These are phyloP conservation scores for Pseudopleuronectes americanus DNA, from an alignment of 2,797 vertebrate species.

Conservation along the genomic window DNA sequence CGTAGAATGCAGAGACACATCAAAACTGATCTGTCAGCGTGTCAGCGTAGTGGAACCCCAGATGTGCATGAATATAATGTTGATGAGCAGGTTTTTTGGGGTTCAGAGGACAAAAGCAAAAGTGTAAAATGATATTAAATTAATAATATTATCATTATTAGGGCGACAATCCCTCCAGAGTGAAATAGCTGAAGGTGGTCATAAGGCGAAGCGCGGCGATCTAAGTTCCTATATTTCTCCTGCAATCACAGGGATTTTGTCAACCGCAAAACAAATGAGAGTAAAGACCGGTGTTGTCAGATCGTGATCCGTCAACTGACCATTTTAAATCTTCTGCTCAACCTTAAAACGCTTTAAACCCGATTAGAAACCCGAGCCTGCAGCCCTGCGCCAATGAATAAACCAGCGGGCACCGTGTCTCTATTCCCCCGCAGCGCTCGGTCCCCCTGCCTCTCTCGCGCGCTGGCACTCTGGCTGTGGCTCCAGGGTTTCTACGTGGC, in stretches of 20 bases:
- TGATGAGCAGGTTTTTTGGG: no score
- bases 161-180: no score
- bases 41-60: not conserved
- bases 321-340: not conserved
- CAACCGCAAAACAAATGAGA: no score
- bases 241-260: no score
- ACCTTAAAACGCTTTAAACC: constrained; percentile 20
- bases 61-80: not conserved
- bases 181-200: no score
- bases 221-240: no score
- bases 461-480: constrained; percentile 71
- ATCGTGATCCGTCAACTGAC: not conserved
- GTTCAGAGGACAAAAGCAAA: no score
- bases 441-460: constrained; percentile 64
- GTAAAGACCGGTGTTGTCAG: not conserved
- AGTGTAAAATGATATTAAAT: no score
- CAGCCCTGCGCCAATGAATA: constrained; percentile 40
- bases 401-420: constrained; percentile 39
- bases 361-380: constrained; percentile 30
- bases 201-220: no score
- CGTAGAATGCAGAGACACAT: not conserved
- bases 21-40: no score
- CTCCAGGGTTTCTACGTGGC: constrained; percentile 11
- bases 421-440: constrained; percentile 22
- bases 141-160: no score